Evolutionary conservation across 1,140 invertebrate species (phyloP).

Genomic region (Batillaria attramentaria): DNA sequence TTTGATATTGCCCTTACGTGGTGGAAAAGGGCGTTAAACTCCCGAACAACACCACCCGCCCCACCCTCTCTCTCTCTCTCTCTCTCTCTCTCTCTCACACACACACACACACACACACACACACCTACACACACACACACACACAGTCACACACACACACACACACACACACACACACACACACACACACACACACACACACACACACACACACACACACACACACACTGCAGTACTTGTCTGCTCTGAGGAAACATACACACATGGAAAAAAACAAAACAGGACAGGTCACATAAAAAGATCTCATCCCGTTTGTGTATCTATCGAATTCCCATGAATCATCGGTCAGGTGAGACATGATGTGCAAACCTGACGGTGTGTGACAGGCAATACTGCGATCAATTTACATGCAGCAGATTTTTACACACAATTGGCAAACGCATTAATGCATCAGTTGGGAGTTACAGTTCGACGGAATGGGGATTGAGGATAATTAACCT

Average conservation of each 20-base stretch:
- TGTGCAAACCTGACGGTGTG: not conserved
- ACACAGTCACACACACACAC: not conserved
- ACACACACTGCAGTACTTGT: no score
- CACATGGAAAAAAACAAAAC: not conserved
- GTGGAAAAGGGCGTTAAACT: not conserved
- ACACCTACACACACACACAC: not conserved
- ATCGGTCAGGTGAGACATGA: no score
- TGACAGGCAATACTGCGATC: not conserved
- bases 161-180: not conserved
- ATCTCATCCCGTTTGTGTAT: not conserved
- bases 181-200: conserved; percentile 12
- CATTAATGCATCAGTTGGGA: not conserved
- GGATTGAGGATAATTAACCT: not conserved
- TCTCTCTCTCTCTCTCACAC: not conserved
- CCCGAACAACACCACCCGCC: not conserved
- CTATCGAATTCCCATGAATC: not conserved
- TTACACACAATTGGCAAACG: not conserved
- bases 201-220: conserved; percentile 18
- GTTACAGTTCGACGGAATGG: not conserved
- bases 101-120: not conserved
- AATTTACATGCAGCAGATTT: not conserved
- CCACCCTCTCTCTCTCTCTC: not conserved
- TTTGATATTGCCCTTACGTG: not conserved
- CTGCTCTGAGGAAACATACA: no score
- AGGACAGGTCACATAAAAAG: not conserved